These are phyloP conservation scores for Parthenolecanium corni DNA, from an alignment of 2,888 invertebrate species.

Conservation along the genomic window DNA sequence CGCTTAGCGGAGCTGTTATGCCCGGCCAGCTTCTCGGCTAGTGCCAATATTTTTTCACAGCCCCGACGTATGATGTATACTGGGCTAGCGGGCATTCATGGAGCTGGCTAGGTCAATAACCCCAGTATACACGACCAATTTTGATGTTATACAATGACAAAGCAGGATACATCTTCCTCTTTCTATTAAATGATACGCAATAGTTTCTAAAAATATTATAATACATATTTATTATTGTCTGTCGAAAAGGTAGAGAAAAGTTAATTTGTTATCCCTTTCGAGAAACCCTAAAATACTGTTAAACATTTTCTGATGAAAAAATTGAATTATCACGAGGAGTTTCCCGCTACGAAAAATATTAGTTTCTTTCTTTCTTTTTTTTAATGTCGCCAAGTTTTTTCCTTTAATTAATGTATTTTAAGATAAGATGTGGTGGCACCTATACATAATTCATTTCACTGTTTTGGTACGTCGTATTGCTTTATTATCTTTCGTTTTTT, in stretches of 20 bases:
- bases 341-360: conserved; percentile 29
- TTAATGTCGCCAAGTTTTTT: conserved; percentile 28
- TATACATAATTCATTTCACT: conserved; percentile 26
- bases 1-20: no score
- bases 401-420: conserved; percentile 28
- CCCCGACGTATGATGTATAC: no score
- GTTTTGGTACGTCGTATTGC: conserved; percentile 28
- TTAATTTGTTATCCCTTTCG: not conserved
- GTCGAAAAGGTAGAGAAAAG: not conserved
- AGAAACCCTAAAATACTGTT: conserved; percentile 18
- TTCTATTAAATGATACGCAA: no score
- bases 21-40: no score
- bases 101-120: no score
- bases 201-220: no score
- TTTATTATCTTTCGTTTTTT: conserved; percentile 26
- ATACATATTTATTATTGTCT: no score
- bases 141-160: no score
- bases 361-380: conserved; percentile 19
- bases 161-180: no score
- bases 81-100: no score
- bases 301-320: conserved; percentile 26
- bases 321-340: conserved; percentile 28
- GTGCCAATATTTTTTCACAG: no score
- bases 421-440: conserved; percentile 28
- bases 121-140: no score